Conservation (phyloP, 2,797 vertebrate genomes). For the Bovichtus diacanthus region DNA sequence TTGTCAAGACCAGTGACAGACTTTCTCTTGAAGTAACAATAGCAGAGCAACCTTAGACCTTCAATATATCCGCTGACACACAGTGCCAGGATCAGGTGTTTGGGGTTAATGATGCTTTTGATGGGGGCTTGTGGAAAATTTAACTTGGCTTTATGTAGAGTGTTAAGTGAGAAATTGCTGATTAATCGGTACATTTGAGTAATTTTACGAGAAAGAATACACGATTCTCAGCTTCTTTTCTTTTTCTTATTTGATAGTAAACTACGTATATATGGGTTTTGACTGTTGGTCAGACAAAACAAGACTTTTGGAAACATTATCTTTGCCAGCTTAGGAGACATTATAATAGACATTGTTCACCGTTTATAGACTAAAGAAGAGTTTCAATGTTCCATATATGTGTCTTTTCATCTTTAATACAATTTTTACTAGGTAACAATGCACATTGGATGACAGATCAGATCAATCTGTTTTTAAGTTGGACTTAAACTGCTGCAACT, state of each 20-base stretch:
- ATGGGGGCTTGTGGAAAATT: not conserved
- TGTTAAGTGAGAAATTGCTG: not conserved
- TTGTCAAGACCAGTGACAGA: constrained; percentile 37
- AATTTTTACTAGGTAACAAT: not conserved
- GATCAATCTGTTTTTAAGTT: not conserved
- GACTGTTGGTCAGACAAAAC: not conserved
- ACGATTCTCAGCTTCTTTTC: not conserved
- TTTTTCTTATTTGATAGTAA: not conserved
- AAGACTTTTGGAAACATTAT: not conserved
- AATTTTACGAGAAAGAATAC: not conserved
- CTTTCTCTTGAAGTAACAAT: constrained; percentile 35
- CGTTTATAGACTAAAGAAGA: not conserved
- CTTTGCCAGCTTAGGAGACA: not conserved
- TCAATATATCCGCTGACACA: not conserved
- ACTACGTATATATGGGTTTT: not conserved
- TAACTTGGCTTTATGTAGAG: not conserved
- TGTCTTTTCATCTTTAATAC: not conserved
- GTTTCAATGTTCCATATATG: not conserved
- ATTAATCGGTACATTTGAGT: not conserved
- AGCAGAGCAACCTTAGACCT: constrained; percentile 34
- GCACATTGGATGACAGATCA: not conserved
- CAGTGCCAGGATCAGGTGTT: constrained; percentile 34
- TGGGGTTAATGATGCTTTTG: constrained; percentile 15
- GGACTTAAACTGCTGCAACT: not conserved
- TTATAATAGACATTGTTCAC: not conserved